A percentile compares a stretch with the other conserved stretches of the same genome.
phyloP scores from a whole-genome alignment of 2,888 invertebrate genomes.

The Uropetala carovei region DNA sequence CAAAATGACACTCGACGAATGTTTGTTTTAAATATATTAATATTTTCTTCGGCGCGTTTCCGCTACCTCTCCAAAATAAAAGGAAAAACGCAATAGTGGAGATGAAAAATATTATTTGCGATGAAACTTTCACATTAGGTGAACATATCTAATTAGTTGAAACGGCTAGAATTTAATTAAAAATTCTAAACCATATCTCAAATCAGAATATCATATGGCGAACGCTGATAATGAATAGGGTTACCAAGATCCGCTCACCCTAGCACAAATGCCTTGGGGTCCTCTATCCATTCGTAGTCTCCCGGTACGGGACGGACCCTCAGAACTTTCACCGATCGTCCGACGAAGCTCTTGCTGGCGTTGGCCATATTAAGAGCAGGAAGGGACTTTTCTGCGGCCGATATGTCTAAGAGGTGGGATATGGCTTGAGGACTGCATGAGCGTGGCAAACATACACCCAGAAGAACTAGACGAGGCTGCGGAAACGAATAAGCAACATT shows the following conservation, averaged over 20 bases:
- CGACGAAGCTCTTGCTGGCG: conserved; percentile 69
- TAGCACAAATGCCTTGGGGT: conserved; percentile 82
- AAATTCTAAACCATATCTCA: too few relatives aligned
- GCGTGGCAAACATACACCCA: conserved; percentile 86
- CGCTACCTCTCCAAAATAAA: too few relatives aligned
- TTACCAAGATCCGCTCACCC: conserved; percentile 80
- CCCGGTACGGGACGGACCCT: conserved; percentile 81
- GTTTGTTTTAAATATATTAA: too few relatives aligned
- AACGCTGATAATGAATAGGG: too few relatives aligned
- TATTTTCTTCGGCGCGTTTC: too few relatives aligned
- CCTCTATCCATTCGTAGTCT: conserved; percentile 79
- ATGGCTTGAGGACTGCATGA: conserved; percentile 81
- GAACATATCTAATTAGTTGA: too few relatives aligned
- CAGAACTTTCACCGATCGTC: conserved; percentile 65
- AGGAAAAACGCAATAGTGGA: too few relatives aligned
- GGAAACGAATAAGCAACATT: conserved; percentile 68
- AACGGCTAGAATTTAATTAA: too few relatives aligned
- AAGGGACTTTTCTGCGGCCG: conserved; percentile 73
- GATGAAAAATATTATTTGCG: too few relatives aligned
- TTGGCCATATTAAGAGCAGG: neutral
- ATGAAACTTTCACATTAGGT: too few relatives aligned
- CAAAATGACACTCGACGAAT: too few relatives aligned
- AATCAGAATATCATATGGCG: too few relatives aligned
- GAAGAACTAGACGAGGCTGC: conserved; percentile 82
- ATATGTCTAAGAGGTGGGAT: conserved; percentile 73